Evolutionary conservation across 2,113 vertebrate genomes (phyloP).

Genomic region (Oreocharis arfaki): DNA sequence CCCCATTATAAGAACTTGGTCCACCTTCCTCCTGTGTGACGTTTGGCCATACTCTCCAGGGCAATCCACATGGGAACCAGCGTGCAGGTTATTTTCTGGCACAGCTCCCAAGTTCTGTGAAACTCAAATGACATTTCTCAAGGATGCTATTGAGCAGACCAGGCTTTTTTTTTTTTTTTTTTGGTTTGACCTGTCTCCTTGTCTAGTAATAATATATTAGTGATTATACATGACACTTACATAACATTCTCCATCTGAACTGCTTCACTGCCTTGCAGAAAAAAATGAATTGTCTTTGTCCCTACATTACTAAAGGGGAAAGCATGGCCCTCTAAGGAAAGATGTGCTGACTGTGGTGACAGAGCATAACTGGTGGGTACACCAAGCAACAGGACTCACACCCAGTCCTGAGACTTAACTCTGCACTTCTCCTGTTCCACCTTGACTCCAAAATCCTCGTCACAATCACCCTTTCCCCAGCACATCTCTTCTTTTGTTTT

Average conservation of each 20-base stretch:
- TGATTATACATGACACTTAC: slow-evolving; percentile 17
- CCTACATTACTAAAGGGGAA: not conserved
- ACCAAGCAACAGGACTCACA: not conserved
- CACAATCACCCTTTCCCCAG: not conserved
- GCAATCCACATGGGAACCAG: not conserved
- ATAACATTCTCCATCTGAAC: slow-evolving; percentile 20
- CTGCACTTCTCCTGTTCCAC: not conserved
- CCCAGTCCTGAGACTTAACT: not conserved
- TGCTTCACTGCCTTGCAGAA: not conserved
- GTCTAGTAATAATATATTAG: slow-evolving; percentile 1
- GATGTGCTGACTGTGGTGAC: not conserved
- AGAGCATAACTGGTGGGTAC: not conserved
- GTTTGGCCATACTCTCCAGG: not conserved
- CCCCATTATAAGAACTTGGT: not conserved
- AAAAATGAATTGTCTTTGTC: not conserved
- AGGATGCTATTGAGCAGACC: not conserved
- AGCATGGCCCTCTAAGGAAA: not conserved
- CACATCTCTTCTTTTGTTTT: not conserved
- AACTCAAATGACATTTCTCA: slow-evolving; percentile 10
- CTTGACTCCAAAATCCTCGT: not conserved
- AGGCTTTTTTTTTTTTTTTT: not conserved
- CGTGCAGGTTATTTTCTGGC: not conserved
- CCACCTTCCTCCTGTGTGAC: not conserved
- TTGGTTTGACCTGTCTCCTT: not conserved
- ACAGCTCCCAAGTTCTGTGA: not conserved